Conservation (phyloP, 2,797 vertebrate genomes). For the Acipenser transmontanus region DNA sequence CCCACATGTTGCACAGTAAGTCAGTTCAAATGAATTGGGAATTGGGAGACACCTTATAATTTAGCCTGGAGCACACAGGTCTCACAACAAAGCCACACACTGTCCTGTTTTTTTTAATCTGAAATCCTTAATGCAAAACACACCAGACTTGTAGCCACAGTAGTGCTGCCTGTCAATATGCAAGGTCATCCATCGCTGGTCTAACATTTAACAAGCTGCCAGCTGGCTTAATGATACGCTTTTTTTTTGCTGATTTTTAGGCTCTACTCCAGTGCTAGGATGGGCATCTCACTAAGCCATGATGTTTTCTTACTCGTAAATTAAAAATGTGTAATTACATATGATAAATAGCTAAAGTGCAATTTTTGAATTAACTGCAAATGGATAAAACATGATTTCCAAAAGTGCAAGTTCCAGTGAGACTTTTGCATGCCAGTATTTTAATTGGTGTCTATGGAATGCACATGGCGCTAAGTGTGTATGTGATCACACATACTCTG, state of each 20-base stretch:
- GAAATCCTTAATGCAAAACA: neutral
- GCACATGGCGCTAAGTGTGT: too few relatives aligned
- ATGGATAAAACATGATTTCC: too few relatives aligned
- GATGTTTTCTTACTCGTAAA: too few relatives aligned
- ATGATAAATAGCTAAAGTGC: too few relatives aligned
- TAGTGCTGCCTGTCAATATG: too few relatives aligned
- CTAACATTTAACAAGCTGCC: neutral
- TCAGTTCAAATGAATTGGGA: neutral
- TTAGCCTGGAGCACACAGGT: neutral
- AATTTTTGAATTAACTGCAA: too few relatives aligned
- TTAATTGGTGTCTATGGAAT: too few relatives aligned
- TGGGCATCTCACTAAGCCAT: too few relatives aligned
- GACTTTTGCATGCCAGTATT: too few relatives aligned
- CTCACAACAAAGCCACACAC: neutral
- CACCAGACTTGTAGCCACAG: neutral
- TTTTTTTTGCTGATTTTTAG: neutral
- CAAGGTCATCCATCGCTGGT: neutral
- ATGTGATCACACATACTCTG: too few relatives aligned
- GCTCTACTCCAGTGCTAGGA: neutral
- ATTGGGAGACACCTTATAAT: constrained; percentile 1
- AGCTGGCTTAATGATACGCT: neutral
- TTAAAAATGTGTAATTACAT: too few relatives aligned
- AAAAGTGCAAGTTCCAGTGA: too few relatives aligned
- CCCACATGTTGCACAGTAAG: neutral
- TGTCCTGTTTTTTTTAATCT: neutral